Evolutionary conservation across 2,888 invertebrate species (phyloP).

Genomic region (Girardia tigrina): DNA sequence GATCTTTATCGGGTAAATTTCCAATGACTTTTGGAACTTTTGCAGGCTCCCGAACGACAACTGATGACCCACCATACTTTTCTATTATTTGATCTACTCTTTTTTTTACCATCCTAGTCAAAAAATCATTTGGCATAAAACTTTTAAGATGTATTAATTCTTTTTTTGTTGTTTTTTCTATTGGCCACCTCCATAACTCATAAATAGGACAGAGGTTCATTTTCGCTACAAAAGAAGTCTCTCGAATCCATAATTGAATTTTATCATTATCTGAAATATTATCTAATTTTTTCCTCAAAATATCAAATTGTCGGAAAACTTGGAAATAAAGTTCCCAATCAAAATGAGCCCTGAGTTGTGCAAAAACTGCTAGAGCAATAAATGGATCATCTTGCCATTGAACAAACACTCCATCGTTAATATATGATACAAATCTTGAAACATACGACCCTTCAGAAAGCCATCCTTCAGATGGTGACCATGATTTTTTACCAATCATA

Average conservation of each 20-base stretch:
- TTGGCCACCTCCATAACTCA: constrained; percentile 39
- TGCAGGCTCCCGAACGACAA: neutral
- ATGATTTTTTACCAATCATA: neutral
- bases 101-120: constrained; percentile 12
- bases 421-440: neutral
- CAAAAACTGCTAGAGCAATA: constrained; percentile 39
- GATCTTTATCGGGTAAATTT: neutral
- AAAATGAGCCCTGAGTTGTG: constrained; percentile 39
- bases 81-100: neutral
- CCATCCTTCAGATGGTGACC: constrained; percentile 26
- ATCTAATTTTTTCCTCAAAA: neutral
- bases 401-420: constrained; percentile 26
- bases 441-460: neutral
- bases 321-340: constrained; percentile 39
- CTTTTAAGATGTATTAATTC: neutral
- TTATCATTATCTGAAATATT: neutral
- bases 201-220: constrained; percentile 38
- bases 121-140: constrained; percentile 28
- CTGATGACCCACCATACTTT: neutral
- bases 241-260: neutral
- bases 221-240: neutral
- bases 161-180: constrained; percentile 7
- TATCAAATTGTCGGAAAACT: neutral
- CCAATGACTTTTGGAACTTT: neutral
- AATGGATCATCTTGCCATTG: constrained; percentile 38